phyloP scores from a whole-genome alignment of 1,140 invertebrate species.

The Zaprionus inermis region DNA sequence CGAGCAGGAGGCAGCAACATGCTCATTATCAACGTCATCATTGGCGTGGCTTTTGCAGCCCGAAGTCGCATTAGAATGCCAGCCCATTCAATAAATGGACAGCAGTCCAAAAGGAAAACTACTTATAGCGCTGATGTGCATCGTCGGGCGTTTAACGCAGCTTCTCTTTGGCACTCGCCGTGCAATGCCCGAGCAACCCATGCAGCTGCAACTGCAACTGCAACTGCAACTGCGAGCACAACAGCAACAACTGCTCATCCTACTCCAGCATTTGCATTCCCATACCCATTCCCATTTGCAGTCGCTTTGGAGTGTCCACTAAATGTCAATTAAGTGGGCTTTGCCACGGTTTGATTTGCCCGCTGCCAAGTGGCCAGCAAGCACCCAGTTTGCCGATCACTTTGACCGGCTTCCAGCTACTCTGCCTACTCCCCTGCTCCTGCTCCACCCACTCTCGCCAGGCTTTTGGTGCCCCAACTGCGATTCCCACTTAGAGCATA shows the following conservation, averaged over 20 bases:
- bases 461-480: slow-evolving; percentile 63
- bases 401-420: slow-evolving; percentile 11
- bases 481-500: slow-evolving; percentile 70
- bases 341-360: slow-evolving; percentile 75
- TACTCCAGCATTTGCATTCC: slow-evolving; percentile 45
- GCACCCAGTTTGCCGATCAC: slow-evolving; percentile 43
- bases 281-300: slow-evolving; percentile 33
- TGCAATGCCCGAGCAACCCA: too few species aligned
- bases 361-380: slow-evolving; percentile 58
- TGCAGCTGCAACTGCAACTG: background rate
- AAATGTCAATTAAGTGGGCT: slow-evolving; percentile 82
- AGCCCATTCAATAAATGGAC: slow-evolving; percentile 56
- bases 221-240: slow-evolving; percentile 1
- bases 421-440: background rate
- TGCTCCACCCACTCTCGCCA: slow-evolving; percentile 30
- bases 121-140: slow-evolving; percentile 72
- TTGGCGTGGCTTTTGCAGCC: slow-evolving; percentile 38
- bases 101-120: slow-evolving; percentile 67
- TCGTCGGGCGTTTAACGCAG: slow-evolving; percentile 65
- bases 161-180: slow-evolving; percentile 40
- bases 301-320: slow-evolving; percentile 79
- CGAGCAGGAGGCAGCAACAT: slow-evolving; percentile 52
- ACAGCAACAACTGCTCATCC: slow-evolving; percentile 23
- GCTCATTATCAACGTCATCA: slow-evolving; percentile 79
- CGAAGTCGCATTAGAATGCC: slow-evolving; percentile 68